phyloP scores from a whole-genome alignment of 2,888 invertebrate species.

The Pseudococcus jackbeardsleyi region DNA sequence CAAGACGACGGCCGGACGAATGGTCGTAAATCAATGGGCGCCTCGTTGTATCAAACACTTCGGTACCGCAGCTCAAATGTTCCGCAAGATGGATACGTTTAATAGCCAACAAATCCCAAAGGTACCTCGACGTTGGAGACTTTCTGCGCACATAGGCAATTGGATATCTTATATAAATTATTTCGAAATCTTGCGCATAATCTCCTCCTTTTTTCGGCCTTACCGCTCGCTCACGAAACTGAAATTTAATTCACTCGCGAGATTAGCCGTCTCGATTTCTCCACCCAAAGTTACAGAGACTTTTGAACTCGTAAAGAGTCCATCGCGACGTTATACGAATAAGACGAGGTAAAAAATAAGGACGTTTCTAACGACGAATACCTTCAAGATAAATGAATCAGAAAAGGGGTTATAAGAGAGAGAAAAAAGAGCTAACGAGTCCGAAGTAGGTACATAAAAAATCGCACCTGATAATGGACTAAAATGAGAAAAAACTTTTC shows the following conservation, averaged over 20 bases:
- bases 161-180: background rate
- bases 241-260: no score
- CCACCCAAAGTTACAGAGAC: no score
- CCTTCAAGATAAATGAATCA: constrained; percentile 6
- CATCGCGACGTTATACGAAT: no score
- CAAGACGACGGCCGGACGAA: background rate
- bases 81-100: background rate
- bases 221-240: background rate
- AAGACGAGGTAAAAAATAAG: background rate
- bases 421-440: no score
- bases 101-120: background rate
- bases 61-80: background rate
- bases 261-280: no score
- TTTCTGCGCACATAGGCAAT: background rate
- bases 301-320: no score
- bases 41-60: background rate
- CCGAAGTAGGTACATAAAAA: background rate
- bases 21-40: background rate
- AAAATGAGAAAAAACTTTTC: background rate
- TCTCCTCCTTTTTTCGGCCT: background rate
- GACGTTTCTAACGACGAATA: no score
- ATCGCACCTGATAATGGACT: constrained; percentile 32
- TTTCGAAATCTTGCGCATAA: background rate
- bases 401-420: no score
- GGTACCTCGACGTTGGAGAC: background rate